A percentile compares a stretch with the other conserved stretches of the same genome.
phyloP scores from a whole-genome alignment of 2,113 vertebrate species.

The Ammodramus savannarum region DNA sequence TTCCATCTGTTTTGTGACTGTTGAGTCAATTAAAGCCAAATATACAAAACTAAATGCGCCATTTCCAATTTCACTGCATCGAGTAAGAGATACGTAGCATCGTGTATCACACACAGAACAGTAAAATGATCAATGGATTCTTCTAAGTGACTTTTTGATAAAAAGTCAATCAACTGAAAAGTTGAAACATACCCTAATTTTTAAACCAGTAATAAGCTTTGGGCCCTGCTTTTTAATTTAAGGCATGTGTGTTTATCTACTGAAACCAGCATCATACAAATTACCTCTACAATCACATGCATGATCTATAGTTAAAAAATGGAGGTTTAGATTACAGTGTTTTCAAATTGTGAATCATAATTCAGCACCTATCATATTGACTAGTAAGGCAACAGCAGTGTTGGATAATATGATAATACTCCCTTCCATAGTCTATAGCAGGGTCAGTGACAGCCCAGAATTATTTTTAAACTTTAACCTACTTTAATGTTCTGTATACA shows the following conservation, averaged over 20 bases:
- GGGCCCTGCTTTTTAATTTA: constrained; percentile 80
- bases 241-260: constrained; percentile 83
- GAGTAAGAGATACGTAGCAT: constrained; percentile 14
- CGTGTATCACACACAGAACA: neutral
- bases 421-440: constrained; percentile 74
- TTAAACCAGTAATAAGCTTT: constrained; percentile 71
- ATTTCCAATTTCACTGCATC: constrained; percentile 47
- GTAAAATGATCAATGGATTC: constrained; percentile 56
- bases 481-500: constrained; percentile 66
- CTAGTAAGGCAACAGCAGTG: constrained; percentile 89
- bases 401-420: constrained; percentile 75
- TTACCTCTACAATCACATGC: constrained; percentile 78
- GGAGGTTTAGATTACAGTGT: constrained; percentile 76
- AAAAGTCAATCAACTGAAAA: constrained; percentile 66
- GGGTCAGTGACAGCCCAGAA: constrained; percentile 73
- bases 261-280: constrained; percentile 75
- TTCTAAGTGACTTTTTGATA: constrained; percentile 61
- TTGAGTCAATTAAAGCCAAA: constrained; percentile 64
- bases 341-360: constrained; percentile 78
- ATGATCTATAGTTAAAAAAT: constrained; percentile 74
- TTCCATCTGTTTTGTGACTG: constrained; percentile 45
- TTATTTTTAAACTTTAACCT: constrained; percentile 72
- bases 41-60: constrained; percentile 56
- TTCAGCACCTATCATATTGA: constrained; percentile 84
- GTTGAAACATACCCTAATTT: constrained; percentile 68